Conservation (phyloP, 2,797 vertebrate species). For the Jordanella pulchra region DNA sequence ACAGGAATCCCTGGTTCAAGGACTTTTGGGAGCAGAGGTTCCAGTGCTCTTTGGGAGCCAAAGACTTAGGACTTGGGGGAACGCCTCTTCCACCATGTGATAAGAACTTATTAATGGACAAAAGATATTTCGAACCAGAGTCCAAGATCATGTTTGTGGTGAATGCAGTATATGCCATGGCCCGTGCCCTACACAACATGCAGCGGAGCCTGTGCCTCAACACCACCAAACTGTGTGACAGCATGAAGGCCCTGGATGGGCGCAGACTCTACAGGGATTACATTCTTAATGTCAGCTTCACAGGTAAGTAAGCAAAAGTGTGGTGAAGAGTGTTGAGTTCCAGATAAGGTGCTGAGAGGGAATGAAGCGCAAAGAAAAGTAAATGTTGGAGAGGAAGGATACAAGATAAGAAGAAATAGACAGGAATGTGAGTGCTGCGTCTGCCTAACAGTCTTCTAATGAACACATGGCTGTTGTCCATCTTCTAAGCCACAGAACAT, state of each 20-base stretch:
- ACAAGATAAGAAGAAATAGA: constrained; percentile 29
- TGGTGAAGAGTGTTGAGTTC: constrained; percentile 20
- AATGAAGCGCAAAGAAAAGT: constrained; percentile 30
- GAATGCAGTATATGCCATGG: constrained; percentile 97
- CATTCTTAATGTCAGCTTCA: constrained; percentile 95
- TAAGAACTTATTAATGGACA: constrained; percentile 86
- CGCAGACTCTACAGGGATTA: constrained; percentile 94
- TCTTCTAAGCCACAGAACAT: constrained; percentile 49
- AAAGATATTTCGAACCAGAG: constrained; percentile 93
- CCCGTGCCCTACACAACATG: constrained; percentile 94
- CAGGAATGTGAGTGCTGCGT: constrained; percentile 28
- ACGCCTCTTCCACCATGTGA: constrained; percentile 79
- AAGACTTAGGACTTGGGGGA: constrained; percentile 53
- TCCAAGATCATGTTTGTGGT: constrained; percentile 99
- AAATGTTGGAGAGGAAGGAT: constrained; percentile 12
- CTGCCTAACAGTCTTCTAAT: constrained; percentile 59
- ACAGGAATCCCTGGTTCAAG: constrained; percentile 95
- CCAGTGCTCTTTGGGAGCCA: constrained; percentile 85
- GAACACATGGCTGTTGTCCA: constrained; percentile 56
- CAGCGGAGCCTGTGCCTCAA: constrained; percentile 92
- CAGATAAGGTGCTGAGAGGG: constrained; percentile 42
- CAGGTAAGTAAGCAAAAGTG: constrained; percentile 82
- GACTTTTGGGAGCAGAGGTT: constrained; percentile 99
- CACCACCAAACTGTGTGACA: constrained; percentile 91
- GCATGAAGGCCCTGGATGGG: constrained; percentile 93